Conservation (phyloP, 1,140 invertebrate genomes). For the Mercenaria mercenaria region DNA sequence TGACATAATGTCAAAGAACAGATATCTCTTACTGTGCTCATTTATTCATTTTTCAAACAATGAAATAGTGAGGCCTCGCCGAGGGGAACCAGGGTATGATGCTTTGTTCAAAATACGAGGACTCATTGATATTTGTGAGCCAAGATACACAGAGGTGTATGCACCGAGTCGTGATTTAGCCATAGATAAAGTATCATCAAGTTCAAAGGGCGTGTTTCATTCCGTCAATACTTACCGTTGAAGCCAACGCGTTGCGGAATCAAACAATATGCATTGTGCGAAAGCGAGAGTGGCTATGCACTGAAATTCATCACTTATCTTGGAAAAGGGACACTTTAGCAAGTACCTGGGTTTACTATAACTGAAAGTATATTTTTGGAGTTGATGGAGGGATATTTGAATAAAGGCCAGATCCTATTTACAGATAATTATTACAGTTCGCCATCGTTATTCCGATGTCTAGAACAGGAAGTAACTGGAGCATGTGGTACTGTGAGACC, state of each 20-base stretch:
- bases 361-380: background rate
- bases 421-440: slow-evolving; percentile 39
- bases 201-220: background rate
- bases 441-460: background rate
- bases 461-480: background rate
- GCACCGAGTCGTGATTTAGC: background rate
- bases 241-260: background rate
- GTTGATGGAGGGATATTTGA: slow-evolving; percentile 1
- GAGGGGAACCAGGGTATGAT: background rate
- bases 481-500: slow-evolving; percentile 33
- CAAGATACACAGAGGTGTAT: background rate
- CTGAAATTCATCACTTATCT: slow-evolving; percentile 15
- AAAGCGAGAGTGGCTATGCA: slow-evolving; percentile 28
- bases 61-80: background rate
- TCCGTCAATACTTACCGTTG: background rate
- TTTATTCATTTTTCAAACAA: background rate
- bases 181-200: background rate
- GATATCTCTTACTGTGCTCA: background rate
- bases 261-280: slow-evolving; percentile 15
- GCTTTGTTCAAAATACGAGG: background rate
- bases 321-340: background rate
- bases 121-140: background rate
- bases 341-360: background rate
- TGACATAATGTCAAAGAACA: background rate
- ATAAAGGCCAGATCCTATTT: slow-evolving; percentile 9